phyloP scores from a whole-genome alignment of 1,140 invertebrate genomes.

The Matsumurasca onukii region DNA sequence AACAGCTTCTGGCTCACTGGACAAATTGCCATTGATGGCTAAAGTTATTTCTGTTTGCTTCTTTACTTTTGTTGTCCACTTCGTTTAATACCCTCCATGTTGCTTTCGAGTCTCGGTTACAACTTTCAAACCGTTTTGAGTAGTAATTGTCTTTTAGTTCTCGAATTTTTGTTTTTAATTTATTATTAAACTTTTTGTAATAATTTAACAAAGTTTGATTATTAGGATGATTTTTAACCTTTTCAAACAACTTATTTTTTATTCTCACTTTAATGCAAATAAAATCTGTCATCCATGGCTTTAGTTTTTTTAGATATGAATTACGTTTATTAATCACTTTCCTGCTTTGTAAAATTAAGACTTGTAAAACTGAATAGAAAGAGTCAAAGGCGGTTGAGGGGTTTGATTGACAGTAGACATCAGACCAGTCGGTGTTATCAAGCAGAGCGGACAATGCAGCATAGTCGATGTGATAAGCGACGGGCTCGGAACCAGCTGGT shows the following conservation, averaged over 20 bases:
- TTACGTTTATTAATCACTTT: neutral
- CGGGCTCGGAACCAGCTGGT: neutral
- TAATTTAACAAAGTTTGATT: neutral
- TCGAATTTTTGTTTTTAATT: neutral
- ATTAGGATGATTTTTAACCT: neutral
- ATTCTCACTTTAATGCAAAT: too few species aligned
- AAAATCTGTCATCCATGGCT: neutral
- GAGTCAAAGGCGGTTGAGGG: neutral
- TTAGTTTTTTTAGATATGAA: neutral
- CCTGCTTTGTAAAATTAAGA: neutral
- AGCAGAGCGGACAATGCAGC: neutral
- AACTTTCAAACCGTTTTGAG: neutral
- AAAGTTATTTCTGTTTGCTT: neutral
- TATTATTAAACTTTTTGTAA: neutral
- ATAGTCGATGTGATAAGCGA: neutral
- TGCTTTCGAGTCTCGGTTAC: neutral
- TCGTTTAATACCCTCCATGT: neutral
- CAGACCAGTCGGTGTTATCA: neutral
- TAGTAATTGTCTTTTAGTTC: neutral
- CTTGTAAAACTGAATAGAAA: neutral
- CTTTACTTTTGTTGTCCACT: neutral
- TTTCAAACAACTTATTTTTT: neutral
- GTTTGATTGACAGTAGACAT: neutral
- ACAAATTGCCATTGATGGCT: neutral
- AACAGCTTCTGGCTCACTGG: neutral